Percentiles rank a stretch among this genome's conserved stretches.
phyloP scores from a whole-genome alignment of 1,140 invertebrate genomes.

The Macrostomum lignano region DNA sequence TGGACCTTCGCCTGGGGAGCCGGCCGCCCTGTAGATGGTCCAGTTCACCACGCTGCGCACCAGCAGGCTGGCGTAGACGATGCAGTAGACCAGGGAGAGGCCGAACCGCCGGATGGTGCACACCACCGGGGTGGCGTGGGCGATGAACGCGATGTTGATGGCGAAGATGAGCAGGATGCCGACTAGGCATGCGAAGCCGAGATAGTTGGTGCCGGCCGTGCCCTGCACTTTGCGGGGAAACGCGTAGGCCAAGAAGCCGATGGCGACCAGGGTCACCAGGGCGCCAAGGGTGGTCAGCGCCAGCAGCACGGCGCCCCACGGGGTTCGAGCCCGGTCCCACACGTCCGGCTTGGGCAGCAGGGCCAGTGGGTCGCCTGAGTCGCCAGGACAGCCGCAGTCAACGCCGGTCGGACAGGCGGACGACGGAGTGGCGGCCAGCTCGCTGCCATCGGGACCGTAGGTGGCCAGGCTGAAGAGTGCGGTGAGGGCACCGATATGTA shows the following conservation, averaged over 20 bases:
- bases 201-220: conserved; percentile 28
- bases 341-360: too few species aligned
- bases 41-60: conserved; percentile 29
- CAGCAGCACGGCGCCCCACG: conserved; percentile 27
- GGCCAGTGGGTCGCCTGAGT: too few species aligned
- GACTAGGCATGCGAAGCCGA: conserved; percentile 29
- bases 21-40: too few species aligned
- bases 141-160: conserved; percentile 29
- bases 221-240: conserved; percentile 26
- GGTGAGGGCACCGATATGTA: too few species aligned
- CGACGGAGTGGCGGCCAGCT: too few species aligned
- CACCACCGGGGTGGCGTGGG: conserved; percentile 21
- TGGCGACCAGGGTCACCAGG: conserved; percentile 20
- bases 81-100: conserved; percentile 27
- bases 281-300: conserved; percentile 20
- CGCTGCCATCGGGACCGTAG: too few species aligned
- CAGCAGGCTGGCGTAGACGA: conserved; percentile 28
- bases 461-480: too few species aligned
- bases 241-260: conserved; percentile 28
- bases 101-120: conserved; percentile 26
- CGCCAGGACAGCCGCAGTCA: too few species aligned
- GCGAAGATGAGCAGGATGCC: conserved; percentile 28
- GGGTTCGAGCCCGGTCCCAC: too few species aligned
- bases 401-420: too few species aligned
- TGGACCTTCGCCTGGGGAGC: too few species aligned